Evolutionary conservation across 2,113 vertebrate species (phyloP).

Genomic region (Hemicordylus capensis): DNA sequence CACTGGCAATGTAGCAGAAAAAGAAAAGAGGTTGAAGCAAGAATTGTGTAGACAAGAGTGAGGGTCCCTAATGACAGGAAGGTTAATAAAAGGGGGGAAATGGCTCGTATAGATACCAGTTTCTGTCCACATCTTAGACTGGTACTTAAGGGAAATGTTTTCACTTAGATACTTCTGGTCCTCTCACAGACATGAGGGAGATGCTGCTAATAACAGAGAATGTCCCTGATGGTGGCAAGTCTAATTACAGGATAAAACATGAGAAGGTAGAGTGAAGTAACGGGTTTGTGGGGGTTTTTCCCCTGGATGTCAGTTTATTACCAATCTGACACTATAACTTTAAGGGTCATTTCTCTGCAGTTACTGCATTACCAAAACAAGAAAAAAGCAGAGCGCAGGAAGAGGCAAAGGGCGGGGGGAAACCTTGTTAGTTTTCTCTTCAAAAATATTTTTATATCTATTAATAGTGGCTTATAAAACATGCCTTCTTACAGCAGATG

Average conservation of each 20-base stretch:
- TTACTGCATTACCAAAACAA: constrained; percentile 71
- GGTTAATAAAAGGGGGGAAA: constrained; percentile 59
- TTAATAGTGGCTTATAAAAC: constrained; percentile 56
- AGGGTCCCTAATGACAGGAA: constrained; percentile 48
- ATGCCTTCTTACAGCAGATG: constrained; percentile 1
- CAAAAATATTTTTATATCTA: constrained; percentile 61
- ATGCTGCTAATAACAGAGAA: constrained; percentile 67
- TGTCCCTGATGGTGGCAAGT: constrained; percentile 68
- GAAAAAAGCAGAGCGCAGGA: constrained; percentile 49
- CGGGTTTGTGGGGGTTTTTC: constrained; percentile 47
- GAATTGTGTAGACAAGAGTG: constrained; percentile 56
- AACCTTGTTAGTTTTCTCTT: constrained; percentile 50
- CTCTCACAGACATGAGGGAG: constrained; percentile 61
- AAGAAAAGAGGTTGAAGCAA: constrained; percentile 53
- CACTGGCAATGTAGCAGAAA: constrained; percentile 44
- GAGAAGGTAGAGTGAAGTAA: constrained; percentile 60
- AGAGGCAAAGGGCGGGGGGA: constrained; percentile 41
- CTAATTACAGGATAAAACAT: constrained; percentile 71
- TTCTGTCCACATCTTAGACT: constrained; percentile 39
- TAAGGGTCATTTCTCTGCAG: constrained; percentile 75
- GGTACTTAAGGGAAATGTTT: constrained; percentile 42
- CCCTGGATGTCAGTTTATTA: constrained; percentile 71
- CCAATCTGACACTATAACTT: constrained; percentile 70
- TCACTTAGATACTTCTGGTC: constrained; percentile 58
- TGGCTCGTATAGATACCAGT: constrained; percentile 38